These are phyloP conservation scores for Poeciliopsis prolifica DNA, from an alignment of 2,113 vertebrate genomes.

Conservation along the genomic window DNA sequence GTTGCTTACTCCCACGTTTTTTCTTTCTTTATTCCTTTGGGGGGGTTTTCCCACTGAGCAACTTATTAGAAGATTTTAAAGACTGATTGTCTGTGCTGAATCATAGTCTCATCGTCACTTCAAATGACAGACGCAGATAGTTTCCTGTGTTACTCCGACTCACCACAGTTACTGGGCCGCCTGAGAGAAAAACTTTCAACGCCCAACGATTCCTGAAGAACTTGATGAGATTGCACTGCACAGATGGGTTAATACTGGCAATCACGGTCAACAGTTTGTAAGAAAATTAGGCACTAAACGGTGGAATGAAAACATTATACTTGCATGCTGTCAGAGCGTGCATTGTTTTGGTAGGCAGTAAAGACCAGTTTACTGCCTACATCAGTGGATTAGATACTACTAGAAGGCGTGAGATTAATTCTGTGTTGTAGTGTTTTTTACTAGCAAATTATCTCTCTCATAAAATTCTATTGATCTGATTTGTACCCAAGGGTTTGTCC, in stretches of 20 bases:
- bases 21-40: not conserved
- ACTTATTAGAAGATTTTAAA: conserved; percentile 37
- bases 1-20: conserved; percentile 13
- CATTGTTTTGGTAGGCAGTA: not conserved
- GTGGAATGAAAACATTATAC: conserved; percentile 6
- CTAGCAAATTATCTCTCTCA: not conserved
- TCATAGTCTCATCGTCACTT: conserved; percentile 22
- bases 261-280: conserved; percentile 37
- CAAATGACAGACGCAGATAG: conserved; percentile 19
- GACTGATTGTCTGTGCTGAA: conserved; percentile 14
- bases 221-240: conserved; percentile 13
- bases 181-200: conserved; percentile 39
- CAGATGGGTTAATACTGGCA: conserved; percentile 17
- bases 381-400: not conserved
- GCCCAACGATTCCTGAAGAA: conserved; percentile 23
- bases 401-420: not conserved
- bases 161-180: conserved; percentile 37
- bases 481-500: not conserved
- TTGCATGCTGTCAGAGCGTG: not conserved
- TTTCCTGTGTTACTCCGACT: conserved; percentile 40
- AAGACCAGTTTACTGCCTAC: not conserved
- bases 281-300: conserved; percentile 35
- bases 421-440: not conserved
- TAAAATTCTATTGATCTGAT: not conserved
- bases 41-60: not conserved